phyloP scores from a whole-genome alignment of 1,140 invertebrate species.

The Helicoverpa zea region DNA sequence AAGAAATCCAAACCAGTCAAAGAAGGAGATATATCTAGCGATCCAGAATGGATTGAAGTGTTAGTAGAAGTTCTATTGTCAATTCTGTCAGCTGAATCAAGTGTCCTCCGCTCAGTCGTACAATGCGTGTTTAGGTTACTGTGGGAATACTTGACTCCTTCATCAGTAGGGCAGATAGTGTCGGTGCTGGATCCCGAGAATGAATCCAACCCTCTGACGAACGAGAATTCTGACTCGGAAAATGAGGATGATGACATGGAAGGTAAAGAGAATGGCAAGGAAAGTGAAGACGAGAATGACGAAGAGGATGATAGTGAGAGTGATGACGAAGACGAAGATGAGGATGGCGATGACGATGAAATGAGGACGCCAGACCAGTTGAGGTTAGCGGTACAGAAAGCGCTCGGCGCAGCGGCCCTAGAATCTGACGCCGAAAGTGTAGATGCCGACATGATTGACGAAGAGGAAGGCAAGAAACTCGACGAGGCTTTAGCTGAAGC shows the following conservation, averaged over 20 bases:
- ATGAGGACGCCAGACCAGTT: conserved; percentile 90
- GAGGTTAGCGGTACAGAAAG: conserved; percentile 89
- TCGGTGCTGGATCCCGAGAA: conserved; percentile 90
- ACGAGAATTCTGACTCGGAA: conserved; percentile 64
- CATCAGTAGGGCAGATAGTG: conserved; percentile 91
- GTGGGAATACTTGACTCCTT: conserved; percentile 89
- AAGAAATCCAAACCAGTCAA: conserved; percentile 66
- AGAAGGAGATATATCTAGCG: conserved; percentile 75
- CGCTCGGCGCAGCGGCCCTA: conserved; percentile 86
- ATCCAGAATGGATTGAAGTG: conserved; percentile 93
- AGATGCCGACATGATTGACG: conserved; percentile 92
- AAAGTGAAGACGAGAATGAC: conserved; percentile 73
- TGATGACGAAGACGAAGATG: conserved; percentile 70
- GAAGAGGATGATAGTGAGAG: conserved; percentile 65
- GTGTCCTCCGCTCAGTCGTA: conserved; percentile 90
- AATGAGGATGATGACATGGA: conserved; percentile 61
- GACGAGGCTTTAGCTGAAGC: conserved; percentile 90
- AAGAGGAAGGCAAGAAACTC: conserved; percentile 91
- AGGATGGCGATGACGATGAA: conserved; percentile 87
- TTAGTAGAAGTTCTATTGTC: conserved; percentile 92
- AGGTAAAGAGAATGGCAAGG: conserved; percentile 62
- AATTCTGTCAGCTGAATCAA: conserved; percentile 90
- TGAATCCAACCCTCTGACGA: conserved; percentile 87
- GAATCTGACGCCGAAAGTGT: conserved; percentile 90
- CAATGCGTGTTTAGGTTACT: conserved; percentile 91